phyloP scores from a whole-genome alignment of 1,140 invertebrate genomes.

The Elysia chlorotica region DNA sequence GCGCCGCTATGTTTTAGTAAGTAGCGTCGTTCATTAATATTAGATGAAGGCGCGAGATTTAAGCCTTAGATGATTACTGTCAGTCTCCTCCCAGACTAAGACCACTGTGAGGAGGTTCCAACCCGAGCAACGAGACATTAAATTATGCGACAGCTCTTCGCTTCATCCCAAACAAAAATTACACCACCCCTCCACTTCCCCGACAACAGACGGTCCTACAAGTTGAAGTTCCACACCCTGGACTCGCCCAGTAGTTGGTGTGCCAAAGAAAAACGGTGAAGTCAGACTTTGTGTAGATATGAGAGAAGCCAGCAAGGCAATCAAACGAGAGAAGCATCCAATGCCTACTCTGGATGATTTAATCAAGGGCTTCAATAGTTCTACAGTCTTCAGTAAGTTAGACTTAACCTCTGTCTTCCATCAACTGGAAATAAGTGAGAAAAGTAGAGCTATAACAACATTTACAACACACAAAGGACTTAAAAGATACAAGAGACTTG shows the following conservation, averaged over 20 bases:
- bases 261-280: constrained; percentile 37
- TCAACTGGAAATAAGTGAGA: constrained; percentile 34
- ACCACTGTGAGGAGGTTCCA: too few species aligned
- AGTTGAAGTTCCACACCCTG: too few species aligned
- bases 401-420: constrained; percentile 43
- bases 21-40: too few species aligned
- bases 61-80: too few species aligned
- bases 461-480: constrained; percentile 34
- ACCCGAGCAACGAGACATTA: too few species aligned
- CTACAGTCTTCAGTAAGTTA: constrained; percentile 41
- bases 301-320: constrained; percentile 39
- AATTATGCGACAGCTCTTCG: too few species aligned
- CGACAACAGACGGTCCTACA: too few species aligned
- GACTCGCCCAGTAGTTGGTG: constrained; percentile 41
- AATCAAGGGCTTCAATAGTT: constrained; percentile 35
- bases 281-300: constrained; percentile 51
- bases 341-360: constrained; percentile 46
- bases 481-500: constrained; percentile 29
- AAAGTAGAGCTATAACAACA: constrained; percentile 38
- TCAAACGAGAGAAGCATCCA: constrained; percentile 41
- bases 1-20: too few species aligned
- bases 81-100: too few species aligned
- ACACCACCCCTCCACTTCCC: too few species aligned
- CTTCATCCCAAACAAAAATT: too few species aligned
- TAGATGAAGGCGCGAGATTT: too few species aligned